phyloP scores from a whole-genome alignment of 2,113 vertebrate species.

The Peromyscus polionotus region DNA sequence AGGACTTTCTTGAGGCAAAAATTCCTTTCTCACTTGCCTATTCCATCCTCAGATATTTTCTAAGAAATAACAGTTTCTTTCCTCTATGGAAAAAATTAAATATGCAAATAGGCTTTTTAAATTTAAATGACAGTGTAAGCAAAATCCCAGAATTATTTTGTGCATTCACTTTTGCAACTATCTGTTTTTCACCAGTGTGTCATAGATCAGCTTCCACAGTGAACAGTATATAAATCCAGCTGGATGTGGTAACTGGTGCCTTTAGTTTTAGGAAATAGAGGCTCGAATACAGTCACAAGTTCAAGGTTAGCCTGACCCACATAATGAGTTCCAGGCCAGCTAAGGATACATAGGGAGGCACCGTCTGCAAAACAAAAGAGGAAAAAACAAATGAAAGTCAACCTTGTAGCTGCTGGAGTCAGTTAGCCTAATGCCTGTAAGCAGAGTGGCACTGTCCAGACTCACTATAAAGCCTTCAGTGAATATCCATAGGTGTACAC shows the following conservation, averaged over 20 bases:
- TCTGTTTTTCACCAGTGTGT: background rate
- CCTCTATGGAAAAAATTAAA: constrained; percentile 21
- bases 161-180: background rate
- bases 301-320: background rate
- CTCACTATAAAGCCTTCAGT: background rate
- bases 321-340: background rate
- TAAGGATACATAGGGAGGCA: background rate
- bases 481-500: background rate
- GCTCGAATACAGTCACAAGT: background rate
- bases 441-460: background rate
- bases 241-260: background rate
- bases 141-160: background rate
- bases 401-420: background rate
- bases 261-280: background rate
- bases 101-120: background rate
- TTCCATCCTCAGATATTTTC: background rate
- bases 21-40: background rate
- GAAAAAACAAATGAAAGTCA: background rate
- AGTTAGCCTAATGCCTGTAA: background rate
- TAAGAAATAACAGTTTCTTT: constrained; percentile 17
- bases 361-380: background rate
- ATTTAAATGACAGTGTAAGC: background rate
- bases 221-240: background rate
- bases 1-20: background rate
- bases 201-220: background rate